Evolutionary conservation across 2,888 invertebrate genomes (phyloP).

Genomic region (Eupithecia subumbrata): DNA sequence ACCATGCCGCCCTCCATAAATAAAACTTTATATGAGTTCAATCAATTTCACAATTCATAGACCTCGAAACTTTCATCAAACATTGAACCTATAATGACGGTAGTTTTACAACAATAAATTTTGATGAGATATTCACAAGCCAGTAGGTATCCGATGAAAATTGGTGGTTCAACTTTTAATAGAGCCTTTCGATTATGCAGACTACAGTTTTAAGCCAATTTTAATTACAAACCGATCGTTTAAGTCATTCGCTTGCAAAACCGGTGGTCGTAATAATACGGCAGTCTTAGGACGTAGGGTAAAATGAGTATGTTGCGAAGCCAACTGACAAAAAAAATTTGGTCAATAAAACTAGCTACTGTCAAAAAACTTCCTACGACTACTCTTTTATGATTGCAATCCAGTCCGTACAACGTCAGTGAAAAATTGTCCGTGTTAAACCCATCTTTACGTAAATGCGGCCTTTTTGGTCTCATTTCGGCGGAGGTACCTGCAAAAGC

Average conservation of each 20-base stretch:
- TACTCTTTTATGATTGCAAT: not conserved
- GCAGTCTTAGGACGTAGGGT: not conserved
- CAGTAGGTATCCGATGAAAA: constrained; percentile 45
- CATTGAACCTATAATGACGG: constrained; percentile 17
- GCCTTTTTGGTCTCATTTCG: not conserved
- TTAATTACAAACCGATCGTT: constrained; percentile 58
- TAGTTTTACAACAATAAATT: constrained; percentile 39
- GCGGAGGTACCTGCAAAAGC: not conserved
- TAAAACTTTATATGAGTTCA: not conserved
- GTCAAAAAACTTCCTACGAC: not conserved
- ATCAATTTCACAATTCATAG: not conserved
- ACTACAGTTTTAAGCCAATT: constrained; percentile 63
- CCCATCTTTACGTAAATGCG: not conserved
- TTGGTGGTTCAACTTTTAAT: constrained; percentile 57
- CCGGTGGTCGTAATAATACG: not conserved
- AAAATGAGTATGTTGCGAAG: not conserved
- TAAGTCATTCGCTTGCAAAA: not conserved
- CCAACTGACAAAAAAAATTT: not conserved
- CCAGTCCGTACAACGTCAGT: not conserved
- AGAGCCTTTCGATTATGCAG: constrained; percentile 58
- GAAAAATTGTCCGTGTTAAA: not conserved
- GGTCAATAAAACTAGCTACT: not conserved
- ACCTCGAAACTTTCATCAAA: constrained; percentile 15
- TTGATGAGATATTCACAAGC: constrained; percentile 48
- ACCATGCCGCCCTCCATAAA: not conserved